Percentiles rank a stretch among this genome's conserved stretches.
These are phyloP conservation scores for Scolopax bukidnonensis DNA, from an alignment of 2,797 vertebrate species.

Conservation along the genomic window DNA sequence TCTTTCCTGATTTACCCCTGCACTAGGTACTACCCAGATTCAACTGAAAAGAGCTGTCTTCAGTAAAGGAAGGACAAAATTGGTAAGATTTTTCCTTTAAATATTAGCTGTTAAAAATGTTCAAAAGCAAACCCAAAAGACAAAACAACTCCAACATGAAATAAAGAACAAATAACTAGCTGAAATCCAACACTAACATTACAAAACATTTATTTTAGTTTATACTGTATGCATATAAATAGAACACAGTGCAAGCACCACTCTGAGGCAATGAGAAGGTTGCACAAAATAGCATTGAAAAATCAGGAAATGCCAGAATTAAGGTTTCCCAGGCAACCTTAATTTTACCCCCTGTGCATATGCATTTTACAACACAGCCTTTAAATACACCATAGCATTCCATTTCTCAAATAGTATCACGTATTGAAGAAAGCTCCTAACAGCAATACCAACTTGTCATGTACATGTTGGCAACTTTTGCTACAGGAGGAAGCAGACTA, in stretches of 20 bases:
- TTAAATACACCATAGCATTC: slow-evolving; percentile 46
- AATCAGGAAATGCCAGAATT: slow-evolving; percentile 71
- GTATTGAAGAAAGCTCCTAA: background rate
- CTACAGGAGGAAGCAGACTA: background rate
- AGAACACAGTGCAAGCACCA: slow-evolving; percentile 33
- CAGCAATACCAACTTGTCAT: background rate
- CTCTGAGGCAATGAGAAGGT: slow-evolving; percentile 25
- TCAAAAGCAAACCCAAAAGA: background rate
- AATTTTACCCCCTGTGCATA: slow-evolving; percentile 46
- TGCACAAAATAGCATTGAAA: slow-evolving; percentile 53
- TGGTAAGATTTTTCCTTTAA: background rate
- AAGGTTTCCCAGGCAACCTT: slow-evolving; percentile 67
- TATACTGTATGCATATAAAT: background rate
- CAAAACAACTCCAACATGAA: background rate
- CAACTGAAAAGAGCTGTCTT: background rate
- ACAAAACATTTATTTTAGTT: slow-evolving; percentile 39
- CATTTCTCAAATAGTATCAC: slow-evolving; percentile 7
- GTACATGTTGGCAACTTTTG: background rate
- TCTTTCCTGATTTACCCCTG: background rate
- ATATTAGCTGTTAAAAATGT: background rate
- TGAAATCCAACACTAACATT: slow-evolving; percentile 2
- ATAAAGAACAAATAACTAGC: background rate
- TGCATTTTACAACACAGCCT: slow-evolving; percentile 33
- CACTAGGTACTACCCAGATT: background rate
- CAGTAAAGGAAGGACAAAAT: background rate